phyloP scores from a whole-genome alignment of 2,888 invertebrate species.

The Pollenia labialis region DNA sequence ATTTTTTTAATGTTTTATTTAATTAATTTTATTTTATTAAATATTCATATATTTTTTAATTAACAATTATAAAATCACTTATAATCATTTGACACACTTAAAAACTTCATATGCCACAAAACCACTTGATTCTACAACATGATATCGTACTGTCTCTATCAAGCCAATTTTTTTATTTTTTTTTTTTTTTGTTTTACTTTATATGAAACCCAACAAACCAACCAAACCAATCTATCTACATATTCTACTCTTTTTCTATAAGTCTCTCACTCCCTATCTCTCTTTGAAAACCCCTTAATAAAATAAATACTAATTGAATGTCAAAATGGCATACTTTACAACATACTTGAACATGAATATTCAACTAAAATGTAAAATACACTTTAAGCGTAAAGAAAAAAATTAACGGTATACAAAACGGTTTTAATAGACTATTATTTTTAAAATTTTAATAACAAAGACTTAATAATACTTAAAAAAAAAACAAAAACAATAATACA shows the following conservation, averaged over 20 bases:
- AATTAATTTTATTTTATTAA: neutral
- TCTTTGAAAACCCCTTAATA: neutral
- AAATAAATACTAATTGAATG: constrained; percentile 8
- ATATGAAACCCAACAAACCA: neutral
- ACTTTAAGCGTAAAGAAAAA: neutral
- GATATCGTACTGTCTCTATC: constrained; percentile 29
- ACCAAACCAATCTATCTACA: neutral
- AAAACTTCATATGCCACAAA: constrained; percentile 32
- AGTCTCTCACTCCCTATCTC: neutral
- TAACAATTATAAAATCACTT: constrained; percentile 16
- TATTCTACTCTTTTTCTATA: neutral
- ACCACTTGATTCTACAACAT: constrained; percentile 39
- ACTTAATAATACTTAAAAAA: constrained; percentile 25
- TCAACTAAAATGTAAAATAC: constrained; percentile 1
- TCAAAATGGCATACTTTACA: constrained; percentile 26
- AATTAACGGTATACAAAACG: neutral
- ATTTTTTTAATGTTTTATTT: neutral
- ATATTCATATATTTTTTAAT: constrained; percentile 8
- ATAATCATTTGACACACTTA: constrained; percentile 34
- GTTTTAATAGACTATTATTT: neutral
- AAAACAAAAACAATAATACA: constrained; percentile 20
- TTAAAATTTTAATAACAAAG: neutral
- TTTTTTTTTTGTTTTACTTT: neutral
- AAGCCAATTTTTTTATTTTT: neutral
- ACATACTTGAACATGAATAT: constrained; percentile 22